A percentile compares a stretch with the other conserved stretches of the same genome.
Conservation (phyloP, 2,113 vertebrate genomes). For the Festucalex cinctus region DNA sequence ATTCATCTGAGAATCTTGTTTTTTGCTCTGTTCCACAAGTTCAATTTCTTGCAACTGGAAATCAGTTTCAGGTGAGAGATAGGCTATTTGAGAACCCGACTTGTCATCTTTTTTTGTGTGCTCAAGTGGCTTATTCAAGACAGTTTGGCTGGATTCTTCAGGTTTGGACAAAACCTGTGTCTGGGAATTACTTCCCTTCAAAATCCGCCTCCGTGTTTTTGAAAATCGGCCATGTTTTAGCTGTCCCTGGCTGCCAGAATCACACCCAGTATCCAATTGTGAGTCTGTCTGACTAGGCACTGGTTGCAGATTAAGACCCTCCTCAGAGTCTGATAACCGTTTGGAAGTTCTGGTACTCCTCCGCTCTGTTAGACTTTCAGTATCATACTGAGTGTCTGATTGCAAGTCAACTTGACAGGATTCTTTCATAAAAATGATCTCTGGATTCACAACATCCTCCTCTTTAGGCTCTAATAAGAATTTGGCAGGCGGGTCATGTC, state of each 20-base stretch:
- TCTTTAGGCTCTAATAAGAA: not conserved
- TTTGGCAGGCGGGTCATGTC: not conserved
- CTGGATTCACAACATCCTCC: not conserved
- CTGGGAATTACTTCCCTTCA: not conserved
- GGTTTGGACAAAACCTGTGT: not conserved
- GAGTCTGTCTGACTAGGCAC: conserved; percentile 22
- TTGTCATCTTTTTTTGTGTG: conserved; percentile 4
- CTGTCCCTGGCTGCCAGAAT: conserved; percentile 22
- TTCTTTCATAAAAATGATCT: not conserved
- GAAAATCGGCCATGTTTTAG: conserved; percentile 23
- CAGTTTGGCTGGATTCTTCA: not conserved
- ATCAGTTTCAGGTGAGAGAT: not conserved
- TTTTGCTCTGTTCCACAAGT: not conserved
- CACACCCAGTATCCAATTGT: conserved; percentile 14
- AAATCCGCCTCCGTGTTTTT: not conserved
- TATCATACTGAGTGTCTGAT: conserved; percentile 14
- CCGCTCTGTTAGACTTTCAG: conserved; percentile 27
- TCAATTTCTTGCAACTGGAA: not conserved
- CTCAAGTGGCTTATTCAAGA: not conserved
- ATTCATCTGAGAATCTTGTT: conserved; percentile 8
- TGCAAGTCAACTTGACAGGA: conserved; percentile 25
- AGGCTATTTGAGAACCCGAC: conserved; percentile 3
- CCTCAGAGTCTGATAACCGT: conserved; percentile 5
- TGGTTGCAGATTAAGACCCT: not conserved
- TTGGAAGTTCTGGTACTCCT: conserved; percentile 38